Conservation (phyloP, 2,797 vertebrate species). For the Lepus oiostolus region DNA sequence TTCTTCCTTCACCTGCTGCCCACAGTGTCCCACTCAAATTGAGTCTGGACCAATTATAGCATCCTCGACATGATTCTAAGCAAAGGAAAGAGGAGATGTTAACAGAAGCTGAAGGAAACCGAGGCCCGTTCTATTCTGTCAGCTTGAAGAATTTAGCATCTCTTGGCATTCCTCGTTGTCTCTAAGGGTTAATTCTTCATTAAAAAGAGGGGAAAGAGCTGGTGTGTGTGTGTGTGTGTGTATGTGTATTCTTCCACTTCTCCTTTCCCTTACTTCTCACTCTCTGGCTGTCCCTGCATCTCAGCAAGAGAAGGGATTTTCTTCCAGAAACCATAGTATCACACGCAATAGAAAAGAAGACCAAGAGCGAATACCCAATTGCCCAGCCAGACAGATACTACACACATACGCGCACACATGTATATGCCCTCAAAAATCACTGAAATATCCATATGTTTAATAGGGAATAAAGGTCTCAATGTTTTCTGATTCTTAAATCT, state of each 20-base stretch:
- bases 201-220: neutral
- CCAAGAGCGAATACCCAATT: neutral
- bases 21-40: conserved; percentile 40
- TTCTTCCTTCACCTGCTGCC: conserved; percentile 1
- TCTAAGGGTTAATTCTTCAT: conserved; percentile 36
- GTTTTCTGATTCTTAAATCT: conserved; percentile 61
- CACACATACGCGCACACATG: neutral
- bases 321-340: conserved; percentile 30
- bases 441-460: neutral
- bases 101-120: neutral
- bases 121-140: neutral
- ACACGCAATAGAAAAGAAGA: conserved; percentile 24
- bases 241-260: neutral
- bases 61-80: conserved; percentile 7
- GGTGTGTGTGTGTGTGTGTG: too few relatives aligned
- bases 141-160: conserved; percentile 30
- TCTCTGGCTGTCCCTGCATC: neutral
- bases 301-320: neutral
- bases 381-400: neutral
- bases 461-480: neutral
- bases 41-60: conserved; percentile 17
- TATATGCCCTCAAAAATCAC: neutral
- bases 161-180: neutral
- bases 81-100: conserved; percentile 48
- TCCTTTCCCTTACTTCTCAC: neutral